Percentiles rank a stretch among this genome's conserved stretches.
phyloP scores from a whole-genome alignment of 2,888 invertebrate genomes.

The Augochlorella aurata region DNA sequence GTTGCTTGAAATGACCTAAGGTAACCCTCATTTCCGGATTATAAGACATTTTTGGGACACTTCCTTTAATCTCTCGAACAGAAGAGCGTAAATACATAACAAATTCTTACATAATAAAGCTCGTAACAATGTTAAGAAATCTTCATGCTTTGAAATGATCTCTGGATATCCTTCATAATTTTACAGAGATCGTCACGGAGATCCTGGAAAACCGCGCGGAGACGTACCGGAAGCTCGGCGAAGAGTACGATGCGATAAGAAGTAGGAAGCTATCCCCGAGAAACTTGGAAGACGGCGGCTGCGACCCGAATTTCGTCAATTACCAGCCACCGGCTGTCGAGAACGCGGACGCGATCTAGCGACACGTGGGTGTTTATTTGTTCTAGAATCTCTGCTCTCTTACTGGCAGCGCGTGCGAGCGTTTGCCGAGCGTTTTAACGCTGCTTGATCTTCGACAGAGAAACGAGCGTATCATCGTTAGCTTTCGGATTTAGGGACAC shows the following conservation, averaged over 20 bases:
- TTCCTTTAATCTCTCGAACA: too few species aligned
- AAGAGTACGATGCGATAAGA: slow-evolving; percentile 75
- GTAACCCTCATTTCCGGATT: too few species aligned
- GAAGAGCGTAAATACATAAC: too few species aligned
- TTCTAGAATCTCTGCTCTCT: slow-evolving; percentile 3
- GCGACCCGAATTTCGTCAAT: slow-evolving; percentile 58
- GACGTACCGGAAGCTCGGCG: slow-evolving; percentile 83
- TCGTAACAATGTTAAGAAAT: too few species aligned
- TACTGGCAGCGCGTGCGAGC: background rate
- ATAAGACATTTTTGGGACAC: too few species aligned
- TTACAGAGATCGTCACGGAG: slow-evolving; percentile 89
- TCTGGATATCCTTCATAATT: background rate
- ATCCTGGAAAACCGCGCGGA: slow-evolving; percentile 90
- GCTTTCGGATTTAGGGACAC: slow-evolving; percentile 76
- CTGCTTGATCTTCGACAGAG: slow-evolving; percentile 60
- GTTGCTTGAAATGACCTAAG: too few species aligned
- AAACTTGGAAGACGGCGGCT: slow-evolving; percentile 70
- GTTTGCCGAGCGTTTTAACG: slow-evolving; percentile 53
- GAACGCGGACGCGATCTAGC: slow-evolving; percentile 50
- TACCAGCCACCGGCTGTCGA: slow-evolving; percentile 55
- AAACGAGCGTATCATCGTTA: slow-evolving; percentile 69
- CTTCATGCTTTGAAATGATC: background rate
- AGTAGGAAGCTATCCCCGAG: slow-evolving; percentile 53
- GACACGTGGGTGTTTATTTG: slow-evolving; percentile 21
- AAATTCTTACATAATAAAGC: too few species aligned